These are phyloP conservation scores for Elephantulus edwardii DNA, from an alignment of 2,113 vertebrate species.

Conservation along the genomic window DNA sequence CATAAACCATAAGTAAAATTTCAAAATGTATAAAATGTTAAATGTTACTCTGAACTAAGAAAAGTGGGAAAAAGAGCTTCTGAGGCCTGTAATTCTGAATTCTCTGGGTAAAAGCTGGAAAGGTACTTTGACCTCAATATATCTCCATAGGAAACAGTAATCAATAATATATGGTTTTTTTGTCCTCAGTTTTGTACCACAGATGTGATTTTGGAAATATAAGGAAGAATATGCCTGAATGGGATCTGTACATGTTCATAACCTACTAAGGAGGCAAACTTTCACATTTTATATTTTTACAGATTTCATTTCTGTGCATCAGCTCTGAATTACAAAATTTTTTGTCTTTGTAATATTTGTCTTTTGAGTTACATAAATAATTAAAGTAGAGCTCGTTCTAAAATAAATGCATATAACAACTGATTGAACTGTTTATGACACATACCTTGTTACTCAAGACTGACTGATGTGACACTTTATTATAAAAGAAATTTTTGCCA, in stretches of 20 bases:
- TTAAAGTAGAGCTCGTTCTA: not conserved
- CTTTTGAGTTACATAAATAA: not conserved
- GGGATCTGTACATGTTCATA: not conserved
- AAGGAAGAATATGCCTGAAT: not conserved
- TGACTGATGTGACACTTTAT: not conserved
- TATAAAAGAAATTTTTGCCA: conserved; percentile 29
- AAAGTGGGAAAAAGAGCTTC: not conserved
- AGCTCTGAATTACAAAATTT: not conserved
- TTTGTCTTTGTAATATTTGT: not conserved
- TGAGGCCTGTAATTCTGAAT: not conserved
- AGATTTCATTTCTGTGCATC: conserved; percentile 11
- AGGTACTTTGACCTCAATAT: not conserved
- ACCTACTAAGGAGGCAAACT: not conserved
- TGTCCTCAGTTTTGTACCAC: not conserved
- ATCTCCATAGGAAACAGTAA: not conserved
- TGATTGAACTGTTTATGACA: not conserved
- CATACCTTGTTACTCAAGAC: not conserved
- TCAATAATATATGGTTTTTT: not conserved
- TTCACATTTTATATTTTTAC: not conserved
- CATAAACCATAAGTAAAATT: not conserved
- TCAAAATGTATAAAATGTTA: not conserved
- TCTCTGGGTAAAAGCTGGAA: not conserved
- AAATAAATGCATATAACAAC: conserved; percentile 43
- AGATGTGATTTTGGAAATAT: not conserved
- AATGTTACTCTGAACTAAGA: not conserved